Conservation (phyloP, 2,888 invertebrate genomes). For the Ernsta delagoae region DNA sequence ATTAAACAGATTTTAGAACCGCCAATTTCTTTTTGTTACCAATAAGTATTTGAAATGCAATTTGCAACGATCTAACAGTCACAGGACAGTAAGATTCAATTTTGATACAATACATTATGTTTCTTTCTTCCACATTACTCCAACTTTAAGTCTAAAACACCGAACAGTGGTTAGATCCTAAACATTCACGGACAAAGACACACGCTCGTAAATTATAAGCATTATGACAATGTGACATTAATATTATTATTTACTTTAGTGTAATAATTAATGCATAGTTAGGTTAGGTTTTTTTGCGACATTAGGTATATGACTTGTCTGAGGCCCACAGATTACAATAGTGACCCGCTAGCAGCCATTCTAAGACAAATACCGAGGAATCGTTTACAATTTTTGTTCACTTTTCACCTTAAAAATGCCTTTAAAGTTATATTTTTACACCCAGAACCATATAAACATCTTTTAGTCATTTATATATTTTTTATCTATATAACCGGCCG, state of each 20-base stretch:
- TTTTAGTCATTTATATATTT: constrained; percentile 84
- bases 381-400: constrained; percentile 68
- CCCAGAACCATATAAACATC: constrained; percentile 86
- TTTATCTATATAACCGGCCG: constrained; percentile 80
- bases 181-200: constrained; percentile 85
- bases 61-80: constrained; percentile 54
- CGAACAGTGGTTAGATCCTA: constrained; percentile 81
- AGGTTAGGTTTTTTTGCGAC: constrained; percentile 73
- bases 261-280: constrained; percentile 82
- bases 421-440: constrained; percentile 83
- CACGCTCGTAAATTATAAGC: constrained; percentile 85
- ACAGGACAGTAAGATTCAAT: constrained; percentile 53
- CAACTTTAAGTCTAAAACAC: constrained; percentile 79
- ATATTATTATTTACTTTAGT: constrained; percentile 81
- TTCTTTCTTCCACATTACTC: constrained; percentile 65
- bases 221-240: constrained; percentile 85
- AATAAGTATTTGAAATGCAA: constrained; percentile 62
- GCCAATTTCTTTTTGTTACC: constrained; percentile 63
- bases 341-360: constrained; percentile 77
- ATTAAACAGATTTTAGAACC: constrained; percentile 63
- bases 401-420: constrained; percentile 75
- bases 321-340: constrained; percentile 84
- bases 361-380: constrained; percentile 82
- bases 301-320: constrained; percentile 69
- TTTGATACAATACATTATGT: constrained; percentile 63